Evolutionary conservation across 2,888 invertebrate genomes (phyloP), one percentile per base, ranked within the genome.

Genomic region (Epistrophe eligans): DNA sequence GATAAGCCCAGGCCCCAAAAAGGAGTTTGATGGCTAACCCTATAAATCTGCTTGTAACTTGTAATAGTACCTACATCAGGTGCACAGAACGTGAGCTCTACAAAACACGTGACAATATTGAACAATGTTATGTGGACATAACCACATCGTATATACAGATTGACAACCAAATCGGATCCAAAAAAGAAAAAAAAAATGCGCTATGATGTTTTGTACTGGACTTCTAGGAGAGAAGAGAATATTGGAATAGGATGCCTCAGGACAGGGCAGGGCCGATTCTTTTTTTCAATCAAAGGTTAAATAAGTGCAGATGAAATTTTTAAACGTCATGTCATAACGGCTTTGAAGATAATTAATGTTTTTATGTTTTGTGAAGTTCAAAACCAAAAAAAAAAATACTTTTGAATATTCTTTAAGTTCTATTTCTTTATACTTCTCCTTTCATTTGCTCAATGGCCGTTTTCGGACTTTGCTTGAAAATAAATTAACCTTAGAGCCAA

Each of bases 31-130:
- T n/a, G 40, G 13, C 35, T 19, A 72, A 55, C 72, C 60, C 60
- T 35, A 48, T 58, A n/a, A n/a, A 28, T 58, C 40, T 8, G 8
- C 55, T 40, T 43, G 55, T 24, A 55, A 28, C n/a, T 24, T 48
- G 57, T 43, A 6, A 35, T 19, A 15, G 50, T 43, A 19, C 13
- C 19, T 17, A 43, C 28, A 66, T 48, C 85, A 81, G 85, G 83
- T 77, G 85, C 55, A 79, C 19, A 50, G 66, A 74, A 74, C 58
- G 70, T 77, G 45, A 66, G 48, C 52, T 72, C 66, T 67, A 71
- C 38, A 66, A 71, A 83, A 79, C 87, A 79, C 87, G 87, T 83
- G 87, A 87, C 82, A 76, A 83, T 87, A 87, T 83, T 79, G 79
- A 87, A 87, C 87, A 83, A 87, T 87, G 83, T 79, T 66, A 79